A percentile compares a stretch with the other conserved stretches of the same genome.
Conservation (phyloP, 1,140 invertebrate species). For the Drosophila lacteicornis region DNA sequence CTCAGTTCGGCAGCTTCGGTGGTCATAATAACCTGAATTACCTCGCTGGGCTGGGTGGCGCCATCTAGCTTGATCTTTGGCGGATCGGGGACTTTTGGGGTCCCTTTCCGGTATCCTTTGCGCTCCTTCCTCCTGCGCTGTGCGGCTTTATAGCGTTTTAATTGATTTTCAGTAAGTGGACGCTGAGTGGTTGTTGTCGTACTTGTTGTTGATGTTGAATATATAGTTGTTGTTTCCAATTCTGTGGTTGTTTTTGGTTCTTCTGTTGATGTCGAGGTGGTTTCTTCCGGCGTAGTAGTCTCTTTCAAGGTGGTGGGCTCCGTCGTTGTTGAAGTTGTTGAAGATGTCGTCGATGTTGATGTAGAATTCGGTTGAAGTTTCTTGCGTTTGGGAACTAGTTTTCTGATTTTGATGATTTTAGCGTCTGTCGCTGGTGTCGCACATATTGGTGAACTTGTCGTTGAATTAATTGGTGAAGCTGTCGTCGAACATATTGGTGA, state of each 20-base stretch:
- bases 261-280: slow-evolving; percentile 3
- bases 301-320: slow-evolving; percentile 15
- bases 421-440: slow-evolving; percentile 4
- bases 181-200: slow-evolving; percentile 5
- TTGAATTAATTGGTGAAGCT: not conserved
- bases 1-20: slow-evolving; percentile 25
- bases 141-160: slow-evolving; percentile 15
- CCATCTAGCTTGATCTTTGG: slow-evolving; percentile 61
- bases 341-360: slow-evolving; percentile 1
- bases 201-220: slow-evolving; percentile 1
- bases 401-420: slow-evolving; percentile 15
- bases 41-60: slow-evolving; percentile 58
- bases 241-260: slow-evolving; percentile 1
- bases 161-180: not conserved
- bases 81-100: slow-evolving; percentile 49
- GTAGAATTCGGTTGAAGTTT: slow-evolving; percentile 10
- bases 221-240: not conserved
- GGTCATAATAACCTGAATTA: slow-evolving; percentile 49
- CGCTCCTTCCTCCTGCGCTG: slow-evolving; percentile 8
- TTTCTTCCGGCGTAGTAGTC: not conserved
- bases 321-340: slow-evolving; percentile 11
- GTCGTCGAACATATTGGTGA: not conserved
- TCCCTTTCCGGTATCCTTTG: not conserved
- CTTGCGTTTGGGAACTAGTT: slow-evolving; percentile 1
- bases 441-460: not conserved